Conservation (phyloP, 2,797 vertebrate genomes). For the Aselliscus stoliczkanus region DNA sequence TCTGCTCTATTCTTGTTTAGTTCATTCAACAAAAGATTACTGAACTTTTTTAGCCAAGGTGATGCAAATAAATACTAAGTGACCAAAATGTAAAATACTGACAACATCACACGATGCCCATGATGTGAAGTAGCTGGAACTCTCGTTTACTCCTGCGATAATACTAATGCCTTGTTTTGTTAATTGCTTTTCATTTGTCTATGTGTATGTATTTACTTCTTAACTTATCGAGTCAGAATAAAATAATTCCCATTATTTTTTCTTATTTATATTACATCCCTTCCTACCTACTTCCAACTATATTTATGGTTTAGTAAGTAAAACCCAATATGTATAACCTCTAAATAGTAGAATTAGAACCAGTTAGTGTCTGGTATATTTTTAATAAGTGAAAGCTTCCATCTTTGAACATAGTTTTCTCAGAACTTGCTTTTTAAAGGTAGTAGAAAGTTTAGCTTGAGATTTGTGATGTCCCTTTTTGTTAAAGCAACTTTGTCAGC, state of each 20-base stretch:
- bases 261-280: not conserved
- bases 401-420: not conserved
- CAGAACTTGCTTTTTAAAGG: slow-evolving; percentile 2
- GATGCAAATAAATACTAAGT: not conserved
- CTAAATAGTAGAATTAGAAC: not conserved
- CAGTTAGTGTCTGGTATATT: not conserved
- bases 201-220: not conserved
- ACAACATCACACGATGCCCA: not conserved
- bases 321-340: not conserved
- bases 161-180: not conserved
- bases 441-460: not conserved
- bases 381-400: not conserved
- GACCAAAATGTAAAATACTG: not conserved
- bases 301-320: not conserved
- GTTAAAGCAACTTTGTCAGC: not conserved
- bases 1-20: not conserved
- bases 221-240: not conserved
- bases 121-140: not conserved
- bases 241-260: not conserved
- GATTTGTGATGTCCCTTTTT: not conserved
- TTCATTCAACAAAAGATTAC: not conserved
- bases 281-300: not conserved
- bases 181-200: not conserved
- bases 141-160: not conserved
- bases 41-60: not conserved